Base-by-base conservation (phyloP, 2,888 invertebrate genomes). In the Pandemis cinnamomeana region DNA sequence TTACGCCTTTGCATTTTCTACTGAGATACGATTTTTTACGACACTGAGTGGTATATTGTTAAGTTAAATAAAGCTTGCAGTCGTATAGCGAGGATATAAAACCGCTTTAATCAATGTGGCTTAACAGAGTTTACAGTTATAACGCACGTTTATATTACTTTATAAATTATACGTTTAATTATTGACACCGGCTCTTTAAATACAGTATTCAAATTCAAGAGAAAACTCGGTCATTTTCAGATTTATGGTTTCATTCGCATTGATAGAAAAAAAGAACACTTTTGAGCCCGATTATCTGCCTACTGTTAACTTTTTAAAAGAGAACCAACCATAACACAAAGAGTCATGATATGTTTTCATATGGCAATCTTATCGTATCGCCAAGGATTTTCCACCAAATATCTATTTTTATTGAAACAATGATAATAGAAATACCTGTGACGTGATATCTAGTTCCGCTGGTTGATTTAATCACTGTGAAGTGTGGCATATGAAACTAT, bases 401-500 rank as follows among this genome's bases (percentile, higher is more conserved):
- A 58, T 58, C 58, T 58, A 58, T 58, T 58, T 58, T 58, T 58
- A 58, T 58, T 58, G 27, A 10, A 58, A 36, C 27, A 36, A 5
- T 58, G 27, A 58, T 58, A 58, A 27, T 58, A 11, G 8, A 11
- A 11, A 58, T 58, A 58, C 27, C 11, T 27, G 58, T 58, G 58
- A 58, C 6, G 58, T 5, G 58, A 58, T 58, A 58, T 58, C 58
- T 58, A 11, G 58, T 10, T 58, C 27, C 5, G 58, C 20, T 11
- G 27, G 27, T 58, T 58, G 58, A 58, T 27, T 27, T 27, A 58
- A 27, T 58, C 58, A 58, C 53, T 55, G 53, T 58, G 11, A 7
- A 58, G 27, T 58, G 64, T 48, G 64, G 48, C 64, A 64, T 64
- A 48, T 48, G 64, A 64, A 48, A 64, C 68, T 72, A 72, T 69